phyloP scores from a whole-genome alignment of 2,888 invertebrate species.

The Catonia carolina region DNA sequence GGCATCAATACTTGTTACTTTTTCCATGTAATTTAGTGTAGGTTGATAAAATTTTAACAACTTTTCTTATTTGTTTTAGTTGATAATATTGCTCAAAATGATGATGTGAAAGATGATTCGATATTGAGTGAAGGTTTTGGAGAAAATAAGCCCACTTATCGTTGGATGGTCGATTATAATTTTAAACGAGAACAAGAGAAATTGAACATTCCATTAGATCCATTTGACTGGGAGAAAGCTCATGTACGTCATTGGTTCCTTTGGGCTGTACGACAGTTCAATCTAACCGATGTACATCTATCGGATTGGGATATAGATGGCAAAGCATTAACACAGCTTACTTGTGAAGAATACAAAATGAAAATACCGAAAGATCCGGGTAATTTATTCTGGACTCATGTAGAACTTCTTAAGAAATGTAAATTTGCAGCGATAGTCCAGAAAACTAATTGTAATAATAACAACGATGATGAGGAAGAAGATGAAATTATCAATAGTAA shows the following conservation, averaged over 20 bases:
- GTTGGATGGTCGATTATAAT: constrained; percentile 77
- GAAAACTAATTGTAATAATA: too few species aligned
- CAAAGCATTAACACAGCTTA: constrained; percentile 61
- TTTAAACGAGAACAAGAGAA: constrained; percentile 67
- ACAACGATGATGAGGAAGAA: too few species aligned
- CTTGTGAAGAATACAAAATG: constrained; percentile 58
- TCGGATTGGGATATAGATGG: constrained; percentile 76
- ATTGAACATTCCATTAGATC: constrained; percentile 38
- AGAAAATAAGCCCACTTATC: too few species aligned
- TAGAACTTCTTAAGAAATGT: constrained; percentile 82
- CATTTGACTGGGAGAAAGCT: constrained; percentile 54
- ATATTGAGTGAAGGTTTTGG: too few species aligned
- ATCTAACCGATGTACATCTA: constrained; percentile 60
- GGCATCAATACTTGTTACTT: too few species aligned
- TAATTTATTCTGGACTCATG: constrained; percentile 90
- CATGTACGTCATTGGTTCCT: constrained; percentile 88
- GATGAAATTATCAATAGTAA: too few species aligned
- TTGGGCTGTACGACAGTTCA: constrained; percentile 88
- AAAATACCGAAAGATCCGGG: constrained; percentile 75
- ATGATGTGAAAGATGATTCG: too few species aligned
- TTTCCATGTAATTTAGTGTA: too few species aligned
- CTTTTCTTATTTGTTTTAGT: too few species aligned
- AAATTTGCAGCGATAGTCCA: constrained; percentile 63
- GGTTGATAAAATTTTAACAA: too few species aligned
- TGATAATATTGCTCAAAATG: too few species aligned